Evolutionary conservation across 2,113 vertebrate species (phyloP), one percentile per base, ranked within the genome.

Genomic region (Hiodon tergisus): DNA sequence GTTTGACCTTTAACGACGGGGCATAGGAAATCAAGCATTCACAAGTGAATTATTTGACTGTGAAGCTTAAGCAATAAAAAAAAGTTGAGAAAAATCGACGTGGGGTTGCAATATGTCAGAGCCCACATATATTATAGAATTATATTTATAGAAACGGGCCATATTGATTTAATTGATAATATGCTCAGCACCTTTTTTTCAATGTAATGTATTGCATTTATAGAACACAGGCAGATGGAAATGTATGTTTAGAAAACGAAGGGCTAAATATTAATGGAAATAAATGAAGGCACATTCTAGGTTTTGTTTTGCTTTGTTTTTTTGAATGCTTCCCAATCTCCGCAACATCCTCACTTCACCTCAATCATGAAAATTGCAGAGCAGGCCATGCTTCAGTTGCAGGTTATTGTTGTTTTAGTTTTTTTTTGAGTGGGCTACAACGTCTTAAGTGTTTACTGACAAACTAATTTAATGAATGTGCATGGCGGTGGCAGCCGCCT

Each of bases 1-100:
- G 73, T 75, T 80, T 87, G 82, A 88, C 87, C 84, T 89, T 89
- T 87, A 57, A 53, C 82, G 80, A 68, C 63, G 78, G 81, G 76
- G 76, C 78, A 73, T 72, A 77, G 67, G 78, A 84, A 85, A 85
- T 80, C 82, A 83, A 80, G 77, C 84, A 7, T 78, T 77, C 50
- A 78, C 70, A 69, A 76, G 31, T 77, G 83, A 80, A 81, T 86
- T 88, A 83, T 82, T 82, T 79, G 78, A 84, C 74, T 77, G 73
- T 65, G 66, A 78, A 55, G 76, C 63, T 55, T 62, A 58, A 51
- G 31, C 47, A 46, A 76, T 76, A 76, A 72, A 74, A 77, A 51
- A 65, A 14, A 75, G 5, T 55, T 78, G 4, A 74, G 53, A 48
- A 57, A 58, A 73, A 57, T 14, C 13, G 14, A 60, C 10, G 16